These are phyloP conservation scores for Agrypnia vestita DNA, from an alignment of 1,140 invertebrate species.

Conservation along the genomic window DNA sequence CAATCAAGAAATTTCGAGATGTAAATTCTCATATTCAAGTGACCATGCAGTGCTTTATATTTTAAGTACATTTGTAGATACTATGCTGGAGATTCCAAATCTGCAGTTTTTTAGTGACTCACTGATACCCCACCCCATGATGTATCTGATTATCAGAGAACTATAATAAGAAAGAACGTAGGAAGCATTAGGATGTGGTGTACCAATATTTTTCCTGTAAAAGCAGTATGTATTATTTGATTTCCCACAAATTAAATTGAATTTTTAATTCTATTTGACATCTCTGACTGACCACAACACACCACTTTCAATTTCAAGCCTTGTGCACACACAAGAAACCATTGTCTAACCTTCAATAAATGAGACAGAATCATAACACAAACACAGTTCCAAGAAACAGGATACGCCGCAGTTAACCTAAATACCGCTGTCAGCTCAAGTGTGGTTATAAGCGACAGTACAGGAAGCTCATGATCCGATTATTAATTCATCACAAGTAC, in stretches of 20 bases:
- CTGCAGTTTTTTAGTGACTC: too few relatives aligned
- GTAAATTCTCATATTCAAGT: too few relatives aligned
- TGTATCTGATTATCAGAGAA: not conserved
- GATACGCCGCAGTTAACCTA: conserved; percentile 23
- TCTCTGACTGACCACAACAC: conserved; percentile 2
- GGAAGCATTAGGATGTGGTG: not conserved
- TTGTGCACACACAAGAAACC: not conserved
- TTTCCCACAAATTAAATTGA: too few relatives aligned
- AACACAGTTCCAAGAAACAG: conserved; percentile 23
- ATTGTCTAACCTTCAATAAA: not conserved
- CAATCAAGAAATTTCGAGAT: too few relatives aligned
- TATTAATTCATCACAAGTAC: not conserved
- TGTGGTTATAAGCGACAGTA: not conserved
- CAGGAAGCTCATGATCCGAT: conserved; percentile 18
- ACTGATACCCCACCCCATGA: too few relatives aligned
- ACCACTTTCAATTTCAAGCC: conserved; percentile 16
- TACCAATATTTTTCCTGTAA: conserved; percentile 3
- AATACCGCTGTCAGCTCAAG: not conserved
- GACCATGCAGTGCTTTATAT: too few relatives aligned
- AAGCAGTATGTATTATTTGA: not conserved
- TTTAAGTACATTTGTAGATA: too few relatives aligned
- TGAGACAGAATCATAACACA: not conserved
- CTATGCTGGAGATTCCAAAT: too few relatives aligned
- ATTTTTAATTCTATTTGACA: too few relatives aligned
- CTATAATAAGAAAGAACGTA: not conserved